These are phyloP conservation scores for Caenorhabditis japonica DNA, from an alignment of 2,888 invertebrate species.

Conservation along the genomic window DNA sequence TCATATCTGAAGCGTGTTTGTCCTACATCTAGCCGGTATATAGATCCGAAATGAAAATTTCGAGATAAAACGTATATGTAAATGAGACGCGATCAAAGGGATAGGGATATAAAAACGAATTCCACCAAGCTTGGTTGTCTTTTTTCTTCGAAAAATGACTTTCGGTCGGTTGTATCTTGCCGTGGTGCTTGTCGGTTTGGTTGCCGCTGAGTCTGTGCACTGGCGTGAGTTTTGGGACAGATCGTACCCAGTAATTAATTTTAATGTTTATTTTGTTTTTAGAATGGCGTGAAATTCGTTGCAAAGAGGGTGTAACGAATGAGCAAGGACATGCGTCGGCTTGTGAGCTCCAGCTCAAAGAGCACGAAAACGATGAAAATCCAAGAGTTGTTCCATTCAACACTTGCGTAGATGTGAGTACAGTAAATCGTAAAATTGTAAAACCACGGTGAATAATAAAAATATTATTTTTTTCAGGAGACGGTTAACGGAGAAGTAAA, in stretches of 20 bases:
- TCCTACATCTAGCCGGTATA: neutral
- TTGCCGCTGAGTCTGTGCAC: slow-evolving; percentile 58
- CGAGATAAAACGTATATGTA: slow-evolving; percentile 30
- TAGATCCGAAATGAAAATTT: slow-evolving; percentile 30
- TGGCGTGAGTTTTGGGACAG: slow-evolving; percentile 66
- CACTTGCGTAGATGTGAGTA: slow-evolving; percentile 69
- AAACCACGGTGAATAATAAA: neutral
- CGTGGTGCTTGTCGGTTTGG: slow-evolving; percentile 12
- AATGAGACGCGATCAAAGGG: slow-evolving; percentile 25
- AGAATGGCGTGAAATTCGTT: slow-evolving; percentile 74
- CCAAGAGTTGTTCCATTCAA: slow-evolving; percentile 61
- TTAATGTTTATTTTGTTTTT: slow-evolving; percentile 13
- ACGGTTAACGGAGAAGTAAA: slow-evolving; percentile 70
- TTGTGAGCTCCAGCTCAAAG: slow-evolving; percentile 68
- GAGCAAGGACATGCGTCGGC: slow-evolving; percentile 61
- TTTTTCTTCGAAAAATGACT: slow-evolving; percentile 16
- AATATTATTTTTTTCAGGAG: slow-evolving; percentile 59
- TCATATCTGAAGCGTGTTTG: slow-evolving; percentile 17
- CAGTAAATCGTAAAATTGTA: too few species aligned
- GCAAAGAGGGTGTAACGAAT: slow-evolving; percentile 60
- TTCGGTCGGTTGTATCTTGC: slow-evolving; percentile 10
- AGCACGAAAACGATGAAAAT: slow-evolving; percentile 67
- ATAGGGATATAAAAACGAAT: slow-evolving; percentile 39
- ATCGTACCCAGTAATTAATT: too few species aligned
- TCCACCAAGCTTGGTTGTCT: slow-evolving; percentile 9